Conservation (phyloP, 2,888 invertebrate genomes). For the Lumbricus terrestris region DNA sequence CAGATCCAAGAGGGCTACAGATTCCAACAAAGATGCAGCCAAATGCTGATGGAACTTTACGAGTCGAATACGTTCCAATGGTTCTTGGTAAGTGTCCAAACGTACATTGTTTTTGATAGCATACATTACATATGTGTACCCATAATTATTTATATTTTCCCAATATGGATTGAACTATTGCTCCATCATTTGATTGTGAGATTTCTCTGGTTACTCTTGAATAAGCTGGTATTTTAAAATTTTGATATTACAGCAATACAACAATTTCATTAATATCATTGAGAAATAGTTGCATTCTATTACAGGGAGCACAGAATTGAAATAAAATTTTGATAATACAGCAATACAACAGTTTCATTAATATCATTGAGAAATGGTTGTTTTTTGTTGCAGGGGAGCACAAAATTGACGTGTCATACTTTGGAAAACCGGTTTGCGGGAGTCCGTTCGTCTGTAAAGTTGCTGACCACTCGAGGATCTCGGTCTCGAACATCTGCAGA, state of each 20-base stretch:
- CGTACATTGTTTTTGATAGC: neutral
- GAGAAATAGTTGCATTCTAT: too few species aligned
- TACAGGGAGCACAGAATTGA: too few species aligned
- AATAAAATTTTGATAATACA: neutral
- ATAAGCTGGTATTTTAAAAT: neutral
- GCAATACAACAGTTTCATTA: too few species aligned
- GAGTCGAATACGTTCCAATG: constrained; percentile 85
- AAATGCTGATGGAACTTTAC: constrained; percentile 73
- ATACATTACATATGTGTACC: neutral
- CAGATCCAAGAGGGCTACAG: constrained; percentile 74
- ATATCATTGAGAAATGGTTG: too few species aligned
- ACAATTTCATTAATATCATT: too few species aligned
- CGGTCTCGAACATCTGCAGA: constrained; percentile 82
- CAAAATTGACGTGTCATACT: constrained; percentile 62
- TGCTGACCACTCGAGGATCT: constrained; percentile 71
- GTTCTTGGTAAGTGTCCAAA: constrained; percentile 66
- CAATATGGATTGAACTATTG: too few species aligned
- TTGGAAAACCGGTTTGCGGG: constrained; percentile 57
- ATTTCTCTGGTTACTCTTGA: too few species aligned
- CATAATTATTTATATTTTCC: neutral
- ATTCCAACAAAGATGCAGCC: constrained; percentile 77
- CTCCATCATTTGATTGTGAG: too few species aligned
- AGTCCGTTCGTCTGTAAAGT: constrained; percentile 67
- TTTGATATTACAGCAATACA: neutral
- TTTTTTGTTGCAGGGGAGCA: constrained; percentile 60